Percentiles rank a stretch among this genome's conserved stretches.
These are phyloP conservation scores for Psophia crepitans DNA, from an alignment of 2,113 vertebrate species.

Conservation along the genomic window DNA sequence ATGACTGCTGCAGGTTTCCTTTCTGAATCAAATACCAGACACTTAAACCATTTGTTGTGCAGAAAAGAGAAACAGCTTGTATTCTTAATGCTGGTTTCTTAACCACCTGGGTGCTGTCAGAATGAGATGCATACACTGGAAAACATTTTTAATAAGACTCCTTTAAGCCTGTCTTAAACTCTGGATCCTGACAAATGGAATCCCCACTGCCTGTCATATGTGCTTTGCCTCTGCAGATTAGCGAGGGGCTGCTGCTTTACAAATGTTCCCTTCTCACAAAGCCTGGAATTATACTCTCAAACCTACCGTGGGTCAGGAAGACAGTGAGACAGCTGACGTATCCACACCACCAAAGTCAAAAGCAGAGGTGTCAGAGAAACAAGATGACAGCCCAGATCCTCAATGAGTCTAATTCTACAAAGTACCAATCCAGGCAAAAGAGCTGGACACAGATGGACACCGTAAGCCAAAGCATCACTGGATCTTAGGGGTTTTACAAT, in stretches of 20 bases:
- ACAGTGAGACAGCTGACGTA: not conserved
- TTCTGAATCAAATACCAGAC: slow-evolving; percentile 67
- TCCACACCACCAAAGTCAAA: not conserved
- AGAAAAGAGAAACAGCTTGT: slow-evolving; percentile 58
- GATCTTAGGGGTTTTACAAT: not conserved
- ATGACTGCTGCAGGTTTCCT: slow-evolving; percentile 64
- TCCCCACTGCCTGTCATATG: not conserved
- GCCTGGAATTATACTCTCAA: slow-evolving; percentile 24
- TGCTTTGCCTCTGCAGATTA: slow-evolving; percentile 6
- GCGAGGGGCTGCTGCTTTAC: not conserved
- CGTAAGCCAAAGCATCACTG: not conserved
- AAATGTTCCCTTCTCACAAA: slow-evolving; percentile 11
- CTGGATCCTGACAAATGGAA: slow-evolving; percentile 31
- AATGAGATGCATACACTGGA: slow-evolving; percentile 19
- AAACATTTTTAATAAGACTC: slow-evolving; percentile 62
- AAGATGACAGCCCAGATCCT: not conserved
- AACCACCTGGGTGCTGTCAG: slow-evolving; percentile 69
- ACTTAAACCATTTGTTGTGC: slow-evolving; percentile 56
- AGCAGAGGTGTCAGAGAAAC: not conserved
- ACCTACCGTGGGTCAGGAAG: not conserved
- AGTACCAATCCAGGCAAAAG: not conserved
- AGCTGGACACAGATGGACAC: not conserved
- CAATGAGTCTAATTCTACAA: not conserved
- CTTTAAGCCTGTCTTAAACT: slow-evolving; percentile 56
- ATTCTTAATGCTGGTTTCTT: slow-evolving; percentile 59